Conservation (phyloP, 2,888 invertebrate species). For the Temnothorax ravouxi region DNA sequence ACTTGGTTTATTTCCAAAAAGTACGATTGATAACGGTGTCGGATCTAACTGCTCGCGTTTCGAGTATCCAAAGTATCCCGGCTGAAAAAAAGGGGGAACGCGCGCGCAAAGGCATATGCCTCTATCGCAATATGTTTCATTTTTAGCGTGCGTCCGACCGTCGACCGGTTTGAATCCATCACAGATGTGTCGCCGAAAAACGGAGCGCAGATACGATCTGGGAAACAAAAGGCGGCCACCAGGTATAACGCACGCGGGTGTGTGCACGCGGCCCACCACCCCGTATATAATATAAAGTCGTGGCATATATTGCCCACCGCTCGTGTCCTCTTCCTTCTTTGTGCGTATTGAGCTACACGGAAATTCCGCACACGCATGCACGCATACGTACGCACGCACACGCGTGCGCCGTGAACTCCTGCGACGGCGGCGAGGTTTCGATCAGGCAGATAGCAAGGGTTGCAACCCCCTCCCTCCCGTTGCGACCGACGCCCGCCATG, state of each 20-base stretch:
- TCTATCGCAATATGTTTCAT: constrained; percentile 79
- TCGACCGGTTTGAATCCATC: constrained; percentile 76
- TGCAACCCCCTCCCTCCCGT: constrained; percentile 77
- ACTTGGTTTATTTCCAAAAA: neutral
- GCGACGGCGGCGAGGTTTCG: constrained; percentile 71
- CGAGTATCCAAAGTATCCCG: neutral
- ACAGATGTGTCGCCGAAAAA: constrained; percentile 81
- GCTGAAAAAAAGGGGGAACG: neutral
- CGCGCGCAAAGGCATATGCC: constrained; percentile 71
- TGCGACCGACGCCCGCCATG: constrained; percentile 78
- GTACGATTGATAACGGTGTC: neutral
- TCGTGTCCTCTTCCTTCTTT: constrained; percentile 56
- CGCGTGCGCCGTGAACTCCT: constrained; percentile 66
- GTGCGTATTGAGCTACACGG: constrained; percentile 64
- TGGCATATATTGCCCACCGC: constrained; percentile 63
- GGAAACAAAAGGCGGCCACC: constrained; percentile 81
- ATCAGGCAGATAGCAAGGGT: constrained; percentile 85
- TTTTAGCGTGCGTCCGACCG: constrained; percentile 65
- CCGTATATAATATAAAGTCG: constrained; percentile 73
- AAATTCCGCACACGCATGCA: constrained; percentile 55
- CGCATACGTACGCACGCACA: constrained; percentile 58
- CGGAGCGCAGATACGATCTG: constrained; percentile 79
- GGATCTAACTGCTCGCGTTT: neutral
- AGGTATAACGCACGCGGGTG: constrained; percentile 74
- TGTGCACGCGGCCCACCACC: constrained; percentile 32